phyloP scores from a whole-genome alignment of 1,140 invertebrate species.

The Lasioglossum baleicum region DNA sequence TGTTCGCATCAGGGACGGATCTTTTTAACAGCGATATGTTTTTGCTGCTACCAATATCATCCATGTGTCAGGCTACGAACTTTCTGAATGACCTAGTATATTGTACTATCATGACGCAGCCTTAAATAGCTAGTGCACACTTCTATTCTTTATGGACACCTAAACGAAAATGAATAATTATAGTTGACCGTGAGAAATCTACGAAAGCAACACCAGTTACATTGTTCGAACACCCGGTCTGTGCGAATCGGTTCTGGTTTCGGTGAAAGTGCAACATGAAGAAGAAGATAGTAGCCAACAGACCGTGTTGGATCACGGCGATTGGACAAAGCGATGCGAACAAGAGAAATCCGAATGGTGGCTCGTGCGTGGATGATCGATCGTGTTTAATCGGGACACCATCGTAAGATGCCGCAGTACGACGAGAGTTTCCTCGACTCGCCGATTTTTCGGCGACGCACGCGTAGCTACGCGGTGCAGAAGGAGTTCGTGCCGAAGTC shows the following conservation, averaged over 20 bases:
- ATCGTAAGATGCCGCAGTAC: constrained; percentile 75
- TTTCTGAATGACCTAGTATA: no score
- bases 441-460: constrained; percentile 76
- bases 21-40: no score
- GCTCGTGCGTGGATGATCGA: background rate
- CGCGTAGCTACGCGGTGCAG: constrained; percentile 76
- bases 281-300: background rate
- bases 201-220: background rate
- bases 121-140: no score
- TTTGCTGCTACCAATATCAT: no score
- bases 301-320: background rate
- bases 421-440: constrained; percentile 77
- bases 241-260: background rate
- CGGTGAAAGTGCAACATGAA: background rate
- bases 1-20: no score
- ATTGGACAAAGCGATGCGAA: no score
- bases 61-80: no score
- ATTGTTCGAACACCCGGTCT: background rate
- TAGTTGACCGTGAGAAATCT: background rate
- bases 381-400: background rate
- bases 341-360: no score
- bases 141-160: no score
- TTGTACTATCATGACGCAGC: no score
- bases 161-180: no score
- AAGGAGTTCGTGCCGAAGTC: constrained; percentile 75